These are phyloP conservation scores for Calcarius lapponicus DNA, from an alignment of 2,797 vertebrate genomes.

Conservation along the genomic window DNA sequence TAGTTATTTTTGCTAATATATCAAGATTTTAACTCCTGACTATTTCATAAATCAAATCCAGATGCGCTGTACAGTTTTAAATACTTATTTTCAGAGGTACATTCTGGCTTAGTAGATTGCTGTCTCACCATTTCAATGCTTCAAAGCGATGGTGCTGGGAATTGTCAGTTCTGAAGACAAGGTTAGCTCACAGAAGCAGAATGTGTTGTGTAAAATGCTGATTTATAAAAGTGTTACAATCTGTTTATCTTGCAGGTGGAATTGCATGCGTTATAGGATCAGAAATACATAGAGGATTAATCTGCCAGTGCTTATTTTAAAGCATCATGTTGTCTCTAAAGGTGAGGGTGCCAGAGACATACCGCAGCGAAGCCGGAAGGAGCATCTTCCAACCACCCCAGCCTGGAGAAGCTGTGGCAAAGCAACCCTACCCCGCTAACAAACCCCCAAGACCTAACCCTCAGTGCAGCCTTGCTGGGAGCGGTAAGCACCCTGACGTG, in stretches of 20 bases:
- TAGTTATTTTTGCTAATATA: constrained; percentile 10
- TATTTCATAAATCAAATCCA: not conserved
- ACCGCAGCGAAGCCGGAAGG: not conserved
- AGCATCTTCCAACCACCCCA: not conserved
- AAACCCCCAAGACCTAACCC: not conserved
- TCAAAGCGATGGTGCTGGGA: not conserved
- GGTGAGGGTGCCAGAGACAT: not conserved
- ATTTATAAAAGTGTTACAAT: not conserved
- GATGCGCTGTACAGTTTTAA: not conserved
- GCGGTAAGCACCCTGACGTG: not conserved
- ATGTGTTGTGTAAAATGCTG: not conserved
- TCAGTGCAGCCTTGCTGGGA: not conserved
- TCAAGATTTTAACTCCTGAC: not conserved
- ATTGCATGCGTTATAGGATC: not conserved
- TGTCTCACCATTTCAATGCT: not conserved
- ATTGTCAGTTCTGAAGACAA: constrained; percentile 13
- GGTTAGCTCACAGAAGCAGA: not conserved
- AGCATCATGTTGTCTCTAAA: not conserved
- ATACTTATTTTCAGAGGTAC: not conserved
- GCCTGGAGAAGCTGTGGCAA: not conserved
- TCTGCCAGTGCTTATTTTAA: not conserved
- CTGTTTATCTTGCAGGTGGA: not conserved
- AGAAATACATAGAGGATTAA: not conserved
- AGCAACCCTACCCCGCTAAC: not conserved
- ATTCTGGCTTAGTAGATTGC: not conserved